Conservation (phyloP, 2,888 invertebrate genomes). For the Tetragnatha montana region DNA sequence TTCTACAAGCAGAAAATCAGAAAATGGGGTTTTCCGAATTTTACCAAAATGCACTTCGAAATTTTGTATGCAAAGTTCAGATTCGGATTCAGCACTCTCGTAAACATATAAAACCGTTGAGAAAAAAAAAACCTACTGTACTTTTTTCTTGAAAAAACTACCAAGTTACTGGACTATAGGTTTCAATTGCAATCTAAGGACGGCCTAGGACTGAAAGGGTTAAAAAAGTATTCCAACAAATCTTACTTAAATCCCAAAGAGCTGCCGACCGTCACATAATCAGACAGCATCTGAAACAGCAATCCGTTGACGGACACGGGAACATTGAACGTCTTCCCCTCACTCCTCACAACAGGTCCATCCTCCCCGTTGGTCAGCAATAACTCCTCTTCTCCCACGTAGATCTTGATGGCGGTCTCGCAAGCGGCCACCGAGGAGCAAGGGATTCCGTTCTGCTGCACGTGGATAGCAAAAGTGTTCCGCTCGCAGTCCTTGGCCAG, state of each 20-base stretch:
- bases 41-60: too few species aligned
- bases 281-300: conserved; percentile 84
- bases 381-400: conserved; percentile 84
- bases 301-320: conserved; percentile 85
- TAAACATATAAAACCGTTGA: too few species aligned
- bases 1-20: too few species aligned
- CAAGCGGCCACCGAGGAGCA: conserved; percentile 79
- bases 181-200: too few species aligned
- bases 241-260: conserved; percentile 78
- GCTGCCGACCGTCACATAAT: conserved; percentile 83
- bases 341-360: conserved; percentile 79
- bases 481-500: conserved; percentile 83
- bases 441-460: conserved; percentile 78
- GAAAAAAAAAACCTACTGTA: too few species aligned
- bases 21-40: too few species aligned
- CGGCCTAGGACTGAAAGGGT: too few species aligned
- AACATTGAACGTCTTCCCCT: conserved; percentile 81
- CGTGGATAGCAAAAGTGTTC: conserved; percentile 82
- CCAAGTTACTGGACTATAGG: too few species aligned
- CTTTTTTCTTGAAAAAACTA: too few species aligned
- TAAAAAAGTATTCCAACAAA: background rate
- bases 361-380: conserved; percentile 75
- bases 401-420: conserved; percentile 80
- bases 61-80: too few species aligned
- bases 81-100: too few species aligned